Percentiles rank a stretch among this genome's conserved stretches.
phyloP scores from a whole-genome alignment of 2,888 invertebrate genomes.

The Eremobia ochroleuca region DNA sequence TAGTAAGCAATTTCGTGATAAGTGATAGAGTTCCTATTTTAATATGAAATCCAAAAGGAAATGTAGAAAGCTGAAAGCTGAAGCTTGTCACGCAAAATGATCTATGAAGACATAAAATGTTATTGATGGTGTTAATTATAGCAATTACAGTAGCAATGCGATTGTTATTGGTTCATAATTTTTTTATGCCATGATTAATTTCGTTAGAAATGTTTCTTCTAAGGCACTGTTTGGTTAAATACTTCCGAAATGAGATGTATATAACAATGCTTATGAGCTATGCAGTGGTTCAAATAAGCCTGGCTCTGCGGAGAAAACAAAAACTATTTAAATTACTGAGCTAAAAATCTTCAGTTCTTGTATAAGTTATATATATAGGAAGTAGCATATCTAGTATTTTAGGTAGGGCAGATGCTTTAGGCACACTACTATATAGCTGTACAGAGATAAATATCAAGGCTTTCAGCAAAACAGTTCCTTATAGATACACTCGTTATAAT shows the following conservation, averaged over 20 bases:
- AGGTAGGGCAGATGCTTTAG: no score
- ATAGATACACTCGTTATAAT: neutral
- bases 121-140: neutral
- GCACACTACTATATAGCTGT: no score
- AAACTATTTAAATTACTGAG: neutral
- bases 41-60: neutral
- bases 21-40: neutral
- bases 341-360: neutral
- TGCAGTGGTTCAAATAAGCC: no score
- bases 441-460: constrained; percentile 48
- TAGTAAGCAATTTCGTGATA: neutral
- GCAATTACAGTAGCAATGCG: neutral
- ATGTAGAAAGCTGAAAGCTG: constrained; percentile 3
- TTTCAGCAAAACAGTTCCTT: constrained; percentile 43
- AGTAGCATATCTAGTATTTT: neutral
- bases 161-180: neutral
- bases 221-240: neutral
- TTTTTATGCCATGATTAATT: neutral
- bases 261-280: no score
- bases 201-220: neutral
- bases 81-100: neutral
- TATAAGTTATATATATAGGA: neutral
- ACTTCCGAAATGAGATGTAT: neutral
- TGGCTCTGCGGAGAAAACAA: no score
- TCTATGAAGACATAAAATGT: neutral